A percentile compares a stretch with the other conserved stretches of the same genome.
These are phyloP conservation scores for Macrosiphum euphorbiae DNA, from an alignment of 2,888 invertebrate species.

Conservation along the genomic window DNA sequence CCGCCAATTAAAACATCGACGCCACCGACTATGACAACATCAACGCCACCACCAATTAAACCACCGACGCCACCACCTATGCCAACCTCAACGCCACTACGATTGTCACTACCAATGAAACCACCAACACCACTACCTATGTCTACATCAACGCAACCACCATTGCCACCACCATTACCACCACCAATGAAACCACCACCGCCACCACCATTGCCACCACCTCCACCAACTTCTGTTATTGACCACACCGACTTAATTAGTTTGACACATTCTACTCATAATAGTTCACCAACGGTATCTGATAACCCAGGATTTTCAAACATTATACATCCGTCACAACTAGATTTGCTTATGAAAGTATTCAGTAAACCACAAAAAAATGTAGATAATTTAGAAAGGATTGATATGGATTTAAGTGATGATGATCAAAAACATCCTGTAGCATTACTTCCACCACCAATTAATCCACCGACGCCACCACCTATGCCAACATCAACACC, in stretches of 20 bases:
- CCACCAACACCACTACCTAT: no score
- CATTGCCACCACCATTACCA: no score
- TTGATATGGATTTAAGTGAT: constrained; percentile 90
- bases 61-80: no score
- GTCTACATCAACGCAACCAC: no score
- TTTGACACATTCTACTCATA: constrained; percentile 71
- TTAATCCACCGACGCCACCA: neutral
- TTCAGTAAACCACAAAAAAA: constrained; percentile 73
- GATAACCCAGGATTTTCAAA: constrained; percentile 66
- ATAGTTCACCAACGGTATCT: constrained; percentile 50
- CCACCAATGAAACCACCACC: no score
- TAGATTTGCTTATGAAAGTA: constrained; percentile 44
- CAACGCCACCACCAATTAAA: no score
- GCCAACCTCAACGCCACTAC: no score
- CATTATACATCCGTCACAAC: constrained; percentile 57
- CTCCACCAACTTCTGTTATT: constrained; percentile 46
- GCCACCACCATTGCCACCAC: no score
- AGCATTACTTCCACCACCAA: constrained; percentile 23
- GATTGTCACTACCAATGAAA: neutral
- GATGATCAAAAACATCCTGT: constrained; percentile 71
- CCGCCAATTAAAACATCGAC: neutral
- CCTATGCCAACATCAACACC: no score
- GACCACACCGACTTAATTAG: constrained; percentile 85
- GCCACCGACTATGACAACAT: no score
- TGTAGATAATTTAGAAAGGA: constrained; percentile 83